phyloP scores from a whole-genome alignment of 1,140 invertebrate genomes.

The Pogonus chalceus region DNA sequence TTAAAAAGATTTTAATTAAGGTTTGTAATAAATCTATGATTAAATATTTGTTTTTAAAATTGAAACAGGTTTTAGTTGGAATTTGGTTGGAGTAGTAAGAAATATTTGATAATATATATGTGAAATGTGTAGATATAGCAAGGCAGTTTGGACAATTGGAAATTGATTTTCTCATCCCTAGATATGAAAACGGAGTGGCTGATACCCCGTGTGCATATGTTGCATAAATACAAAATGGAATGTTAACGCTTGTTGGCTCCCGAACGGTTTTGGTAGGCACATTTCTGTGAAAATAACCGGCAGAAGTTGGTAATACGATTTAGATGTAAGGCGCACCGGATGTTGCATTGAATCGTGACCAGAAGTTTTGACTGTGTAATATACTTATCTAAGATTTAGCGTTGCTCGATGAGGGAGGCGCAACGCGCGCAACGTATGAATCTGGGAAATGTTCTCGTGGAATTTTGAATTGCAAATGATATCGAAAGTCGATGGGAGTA shows the following conservation, averaged over 20 bases:
- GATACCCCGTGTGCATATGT: slow-evolving; percentile 5
- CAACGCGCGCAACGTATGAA: background rate
- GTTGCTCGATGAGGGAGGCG: background rate
- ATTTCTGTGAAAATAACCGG: slow-evolving; percentile 18
- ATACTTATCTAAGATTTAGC: slow-evolving; percentile 30
- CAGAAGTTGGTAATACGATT: slow-evolving; percentile 31
- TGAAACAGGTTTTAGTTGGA: too few species aligned
- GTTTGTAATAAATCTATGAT: too few species aligned
- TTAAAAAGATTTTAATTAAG: too few species aligned
- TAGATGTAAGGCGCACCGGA: slow-evolving; percentile 31
- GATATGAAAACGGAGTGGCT: background rate
- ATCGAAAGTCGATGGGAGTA: slow-evolving; percentile 2
- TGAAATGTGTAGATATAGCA: too few species aligned
- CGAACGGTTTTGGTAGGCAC: slow-evolving; percentile 1
- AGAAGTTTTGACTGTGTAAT: slow-evolving; percentile 31
- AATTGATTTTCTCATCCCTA: background rate
- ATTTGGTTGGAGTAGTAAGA: too few species aligned
- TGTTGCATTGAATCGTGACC: slow-evolving; percentile 30
- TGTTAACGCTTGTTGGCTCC: slow-evolving; percentile 8
- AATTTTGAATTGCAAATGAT: slow-evolving; percentile 11
- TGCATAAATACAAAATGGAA: slow-evolving; percentile 11
- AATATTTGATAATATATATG: too few species aligned
- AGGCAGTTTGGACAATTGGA: background rate
- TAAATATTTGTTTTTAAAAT: too few species aligned
- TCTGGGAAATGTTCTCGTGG: slow-evolving; percentile 4